Base-by-base conservation (phyloP, 1,140 invertebrate species). In the Heterodera schachtii region DNA sequence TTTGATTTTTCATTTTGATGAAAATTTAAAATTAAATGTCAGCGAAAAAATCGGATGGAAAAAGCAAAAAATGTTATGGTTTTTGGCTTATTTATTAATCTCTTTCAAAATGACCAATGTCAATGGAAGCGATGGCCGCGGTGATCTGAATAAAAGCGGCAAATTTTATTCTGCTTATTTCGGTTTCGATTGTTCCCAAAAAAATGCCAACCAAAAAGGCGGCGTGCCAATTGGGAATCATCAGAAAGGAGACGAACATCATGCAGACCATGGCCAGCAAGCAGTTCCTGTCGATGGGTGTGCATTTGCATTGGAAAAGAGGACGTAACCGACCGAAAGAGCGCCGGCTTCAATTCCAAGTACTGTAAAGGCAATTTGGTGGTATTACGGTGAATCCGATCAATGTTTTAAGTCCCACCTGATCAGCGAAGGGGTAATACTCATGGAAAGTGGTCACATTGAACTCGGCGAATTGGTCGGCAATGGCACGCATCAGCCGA, bases 211-310 rank as follows among this genome's bases (percentile, higher is more conserved):
- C 57, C 57, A 73, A 21, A 66, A 82, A 82, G 19, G 81, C 81
- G n/a, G 81, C 81, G n/a, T 77, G 69, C 79, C 70, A 70, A 52
- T 52, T 82, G n/a, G 52, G 79, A 60, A 82, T 82, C 81, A 82
- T 82, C 60, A 82, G 64, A 41, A 82, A 80, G 49, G 81, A 81
- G 64, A 94, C 94, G 19, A 93, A 86, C 92, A 95, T 94, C 4
- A 96, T 94, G 87, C 94, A 94, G 8, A 94, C 82, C 74, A 95
- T 91, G 0, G 95, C 94, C 73, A 95, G 89, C 46, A 93, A 92
- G 74, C 95, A 91, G 91, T 96, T 96, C 80, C 94, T 64, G 57
- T 64, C 57, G 13, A 11, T 11, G 5, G 16, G 19, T 64, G 13
- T 64, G 57, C 13, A 5, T 19, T 64, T 64, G 16, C 11, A 8